Percentiles rank a stretch among this genome's conserved stretches.
These are phyloP conservation scores for Mus spicilegus DNA, from an alignment of 2,113 vertebrate genomes.

Conservation along the genomic window DNA sequence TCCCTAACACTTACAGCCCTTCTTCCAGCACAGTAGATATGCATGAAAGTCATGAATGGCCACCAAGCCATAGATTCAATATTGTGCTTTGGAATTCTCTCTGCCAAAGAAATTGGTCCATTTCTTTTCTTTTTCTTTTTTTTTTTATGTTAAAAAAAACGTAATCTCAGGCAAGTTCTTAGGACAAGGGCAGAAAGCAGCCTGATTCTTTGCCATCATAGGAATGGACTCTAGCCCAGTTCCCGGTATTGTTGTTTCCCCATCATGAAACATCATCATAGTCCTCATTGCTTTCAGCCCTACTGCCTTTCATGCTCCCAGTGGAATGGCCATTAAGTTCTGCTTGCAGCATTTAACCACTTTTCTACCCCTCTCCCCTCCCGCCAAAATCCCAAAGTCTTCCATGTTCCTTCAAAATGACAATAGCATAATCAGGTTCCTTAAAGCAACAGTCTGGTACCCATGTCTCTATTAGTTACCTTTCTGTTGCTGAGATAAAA, in stretches of 20 bases:
- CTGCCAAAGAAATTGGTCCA: neutral
- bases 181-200: neutral
- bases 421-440: neutral
- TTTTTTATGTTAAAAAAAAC: too few relatives aligned
- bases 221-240: neutral
- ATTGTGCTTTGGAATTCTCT: neutral
- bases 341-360: neutral
- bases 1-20: neutral
- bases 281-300: neutral
- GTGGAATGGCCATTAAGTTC: too few relatives aligned
- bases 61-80: neutral
- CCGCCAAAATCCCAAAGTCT: neutral
- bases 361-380: neutral
- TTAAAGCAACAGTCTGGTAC: neutral
- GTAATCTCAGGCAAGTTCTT: neutral
- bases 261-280: neutral
- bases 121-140: too few relatives aligned
- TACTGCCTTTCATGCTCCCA: neutral
- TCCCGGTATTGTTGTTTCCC: too few relatives aligned
- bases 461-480: neutral
- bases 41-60: neutral
- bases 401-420: neutral
- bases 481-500: neutral
- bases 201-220: neutral
- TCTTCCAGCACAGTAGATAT: neutral